Percentiles rank a stretch among this genome's conserved stretches.
Evolutionary conservation across 2,888 invertebrate genomes (phyloP).

Genomic region (Parnassius apollo): DNA sequence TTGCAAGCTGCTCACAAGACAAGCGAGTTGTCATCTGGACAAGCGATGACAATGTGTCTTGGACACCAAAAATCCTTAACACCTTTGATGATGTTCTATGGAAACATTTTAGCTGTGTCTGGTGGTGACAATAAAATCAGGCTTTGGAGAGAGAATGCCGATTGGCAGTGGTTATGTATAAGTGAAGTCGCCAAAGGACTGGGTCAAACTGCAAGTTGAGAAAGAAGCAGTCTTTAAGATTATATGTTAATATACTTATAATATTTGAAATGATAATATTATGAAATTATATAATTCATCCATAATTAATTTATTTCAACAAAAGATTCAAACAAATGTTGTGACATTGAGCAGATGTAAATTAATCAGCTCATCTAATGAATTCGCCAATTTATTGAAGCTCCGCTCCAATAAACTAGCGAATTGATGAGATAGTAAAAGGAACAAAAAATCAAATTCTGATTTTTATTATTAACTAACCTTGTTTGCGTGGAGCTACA

Average conservation of each 20-base stretch:
- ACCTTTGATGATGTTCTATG: slow-evolving; percentile 99
- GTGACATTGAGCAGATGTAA: too few relatives aligned
- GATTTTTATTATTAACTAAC: too few relatives aligned
- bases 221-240: slow-evolving; percentile 69
- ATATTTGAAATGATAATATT: slow-evolving; percentile 37
- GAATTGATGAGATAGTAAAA: too few relatives aligned
- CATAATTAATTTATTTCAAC: too few relatives aligned
- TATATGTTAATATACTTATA: slow-evolving; percentile 45
- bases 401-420: too few relatives aligned
- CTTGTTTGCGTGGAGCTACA: too few relatives aligned
- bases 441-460: too few relatives aligned
- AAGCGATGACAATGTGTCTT: slow-evolving; percentile 90
- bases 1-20: slow-evolving; percentile 98
- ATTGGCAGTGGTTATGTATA: slow-evolving; percentile 96
- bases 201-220: slow-evolving; percentile 73
- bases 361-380: too few relatives aligned
- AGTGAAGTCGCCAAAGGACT: slow-evolving; percentile 86
- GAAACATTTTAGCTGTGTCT: slow-evolving; percentile 97
- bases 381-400: too few relatives aligned
- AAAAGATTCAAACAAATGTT: too few relatives aligned
- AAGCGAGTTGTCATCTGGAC: slow-evolving; percentile 93
- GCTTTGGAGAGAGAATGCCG: slow-evolving; percentile 94
- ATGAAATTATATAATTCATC: neutral
- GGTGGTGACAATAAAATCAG: slow-evolving; percentile 99
- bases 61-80: slow-evolving; percentile 93